phyloP scores from a whole-genome alignment of 2,797 vertebrate genomes.

The Buceros bicornis region DNA sequence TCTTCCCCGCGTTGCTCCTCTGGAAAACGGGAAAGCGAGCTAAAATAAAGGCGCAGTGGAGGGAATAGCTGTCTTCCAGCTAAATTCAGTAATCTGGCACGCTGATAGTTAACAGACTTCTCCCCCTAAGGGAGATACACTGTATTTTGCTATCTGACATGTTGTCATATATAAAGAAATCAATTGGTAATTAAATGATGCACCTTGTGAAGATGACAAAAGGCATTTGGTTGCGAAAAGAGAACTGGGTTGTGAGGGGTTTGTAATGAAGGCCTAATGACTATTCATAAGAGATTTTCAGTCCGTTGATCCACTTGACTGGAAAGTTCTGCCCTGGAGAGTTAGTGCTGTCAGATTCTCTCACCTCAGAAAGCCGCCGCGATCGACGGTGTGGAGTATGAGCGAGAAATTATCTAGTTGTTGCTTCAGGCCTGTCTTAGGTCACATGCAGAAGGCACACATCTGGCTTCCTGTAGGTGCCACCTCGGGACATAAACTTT shows the following conservation, averaged over 20 bases:
- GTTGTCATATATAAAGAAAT: slow-evolving; percentile 98
- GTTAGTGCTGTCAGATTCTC: slow-evolving; percentile 97
- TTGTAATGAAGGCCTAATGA: slow-evolving; percentile 99
- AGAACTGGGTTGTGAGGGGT: slow-evolving; percentile 94
- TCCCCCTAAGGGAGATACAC: slow-evolving; percentile 87
- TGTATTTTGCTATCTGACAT: slow-evolving; percentile 96
- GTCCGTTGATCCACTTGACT: slow-evolving; percentile 98
- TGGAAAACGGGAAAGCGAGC: slow-evolving; percentile 54
- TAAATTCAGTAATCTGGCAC: slow-evolving; percentile 82
- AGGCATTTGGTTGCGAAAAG: slow-evolving; percentile 94
- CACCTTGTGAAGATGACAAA: slow-evolving; percentile 99
- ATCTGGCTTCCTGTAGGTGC: slow-evolving; percentile 97
- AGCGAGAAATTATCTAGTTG: slow-evolving; percentile 95
- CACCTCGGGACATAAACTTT: slow-evolving; percentile 89
- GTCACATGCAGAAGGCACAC: slow-evolving; percentile 94
- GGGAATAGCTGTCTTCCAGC: slow-evolving; percentile 75
- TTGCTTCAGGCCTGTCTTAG: slow-evolving; percentile 90
- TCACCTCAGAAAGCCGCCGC: slow-evolving; percentile 97
- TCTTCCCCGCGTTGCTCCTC: background rate
- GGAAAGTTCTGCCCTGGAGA: slow-evolving; percentile 99
- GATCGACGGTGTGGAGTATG: slow-evolving; percentile 91
- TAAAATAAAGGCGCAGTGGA: slow-evolving; percentile 62
- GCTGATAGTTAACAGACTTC: slow-evolving; percentile 88
- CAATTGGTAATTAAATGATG: slow-evolving; percentile 99
- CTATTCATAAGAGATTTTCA: slow-evolving; percentile 99